These are phyloP conservation scores for Phymanthus crucifer DNA, from an alignment of 92 coral and sea anemone species.

Conservation along the genomic window DNA sequence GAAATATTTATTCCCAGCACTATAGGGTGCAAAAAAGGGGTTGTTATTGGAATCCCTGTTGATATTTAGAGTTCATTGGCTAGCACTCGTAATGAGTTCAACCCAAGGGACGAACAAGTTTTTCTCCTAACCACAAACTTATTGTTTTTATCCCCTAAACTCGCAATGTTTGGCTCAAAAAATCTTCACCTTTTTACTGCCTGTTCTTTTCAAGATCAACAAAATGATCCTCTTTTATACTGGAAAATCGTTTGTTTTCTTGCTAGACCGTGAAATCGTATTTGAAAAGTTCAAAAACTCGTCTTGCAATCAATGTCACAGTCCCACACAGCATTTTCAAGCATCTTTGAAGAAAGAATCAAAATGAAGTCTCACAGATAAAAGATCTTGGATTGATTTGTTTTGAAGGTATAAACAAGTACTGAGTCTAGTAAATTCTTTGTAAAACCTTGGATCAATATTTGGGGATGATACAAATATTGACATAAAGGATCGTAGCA, in stretches of 20 bases:
- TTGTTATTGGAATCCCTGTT: conserved; percentile 50
- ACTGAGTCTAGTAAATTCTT: background rate
- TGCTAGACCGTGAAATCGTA: background rate
- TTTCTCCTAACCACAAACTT: conserved; percentile 34
- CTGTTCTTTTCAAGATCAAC: background rate
- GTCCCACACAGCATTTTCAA: background rate
- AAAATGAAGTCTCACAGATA: background rate
- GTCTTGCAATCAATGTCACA: background rate
- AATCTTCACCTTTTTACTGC: background rate
- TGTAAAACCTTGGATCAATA: background rate
- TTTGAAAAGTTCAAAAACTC: background rate
- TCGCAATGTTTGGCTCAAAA: conserved; percentile 3
- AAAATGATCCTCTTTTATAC: background rate
- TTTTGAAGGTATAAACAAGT: background rate
- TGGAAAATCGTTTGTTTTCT: background rate
- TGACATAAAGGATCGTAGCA: background rate
- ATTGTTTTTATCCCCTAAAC: conserved; percentile 13
- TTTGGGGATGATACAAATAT: background rate
- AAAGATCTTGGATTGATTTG: background rate
- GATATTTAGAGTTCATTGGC: conserved; percentile 45
- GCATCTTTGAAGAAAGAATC: background rate
- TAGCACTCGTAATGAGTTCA: conserved; percentile 36
- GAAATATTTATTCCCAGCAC: conserved; percentile 73
- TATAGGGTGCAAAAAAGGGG: conserved; percentile 72
- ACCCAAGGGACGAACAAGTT: conserved; percentile 27